These are phyloP conservation scores for Scaptomyza tumidula DNA, from an alignment of 2,888 invertebrate genomes.

Conservation along the genomic window DNA sequence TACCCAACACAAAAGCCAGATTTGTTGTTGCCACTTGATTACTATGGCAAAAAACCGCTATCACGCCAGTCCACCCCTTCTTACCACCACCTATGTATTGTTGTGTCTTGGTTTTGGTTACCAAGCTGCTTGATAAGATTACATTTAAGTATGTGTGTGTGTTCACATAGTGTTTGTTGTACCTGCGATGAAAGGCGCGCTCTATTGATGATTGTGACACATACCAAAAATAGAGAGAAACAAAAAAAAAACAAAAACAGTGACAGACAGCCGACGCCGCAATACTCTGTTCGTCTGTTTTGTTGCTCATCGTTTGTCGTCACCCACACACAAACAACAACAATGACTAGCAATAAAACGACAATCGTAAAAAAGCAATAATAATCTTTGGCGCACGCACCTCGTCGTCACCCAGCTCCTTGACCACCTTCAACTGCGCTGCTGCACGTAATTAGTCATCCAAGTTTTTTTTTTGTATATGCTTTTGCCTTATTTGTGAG, in stretches of 20 bases:
- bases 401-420: conserved; percentile 13
- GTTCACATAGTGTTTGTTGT: conserved; percentile 4
- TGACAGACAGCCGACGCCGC: background rate
- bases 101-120: conserved; percentile 23
- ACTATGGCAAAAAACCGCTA: conserved; percentile 57
- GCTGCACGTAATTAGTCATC: conserved; percentile 52
- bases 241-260: conserved; percentile 4
- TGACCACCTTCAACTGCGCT: conserved; percentile 24
- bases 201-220: conserved; percentile 37
- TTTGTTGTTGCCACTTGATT: conserved; percentile 66
- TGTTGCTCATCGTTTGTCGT: conserved; percentile 25
- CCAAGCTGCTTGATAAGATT: conserved; percentile 64
- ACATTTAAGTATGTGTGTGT: conserved; percentile 17
- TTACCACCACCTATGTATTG: conserved; percentile 4
- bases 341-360: conserved; percentile 4
- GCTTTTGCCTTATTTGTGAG: conserved; percentile 29
- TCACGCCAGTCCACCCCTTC: conserved; percentile 17
- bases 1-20: conserved; percentile 30
- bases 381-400: conserved; percentile 6
- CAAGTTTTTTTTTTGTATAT: background rate
- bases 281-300: background rate
- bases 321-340: conserved; percentile 16
- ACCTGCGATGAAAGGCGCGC: conserved; percentile 31
- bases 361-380: conserved; percentile 12
- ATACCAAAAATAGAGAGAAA: conserved; percentile 3